Conservation (phyloP, 2,113 vertebrate species). For the Octodon degus region DNA sequence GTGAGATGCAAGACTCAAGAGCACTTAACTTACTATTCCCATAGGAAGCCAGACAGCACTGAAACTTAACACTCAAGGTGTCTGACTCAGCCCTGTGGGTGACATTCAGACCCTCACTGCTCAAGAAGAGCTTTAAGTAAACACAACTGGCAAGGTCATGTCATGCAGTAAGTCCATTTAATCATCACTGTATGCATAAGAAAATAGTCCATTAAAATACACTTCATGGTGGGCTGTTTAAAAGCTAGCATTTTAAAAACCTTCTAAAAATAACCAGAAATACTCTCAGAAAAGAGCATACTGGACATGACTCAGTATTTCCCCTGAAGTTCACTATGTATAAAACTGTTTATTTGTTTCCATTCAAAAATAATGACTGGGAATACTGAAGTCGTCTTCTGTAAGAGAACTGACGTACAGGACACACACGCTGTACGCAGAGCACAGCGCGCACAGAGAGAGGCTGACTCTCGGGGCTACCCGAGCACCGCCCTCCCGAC, state of each 20-base stretch:
- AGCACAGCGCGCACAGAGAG: constrained; percentile 20
- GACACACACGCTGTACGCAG: constrained; percentile 41
- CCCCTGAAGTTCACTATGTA: neutral
- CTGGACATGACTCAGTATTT: neutral
- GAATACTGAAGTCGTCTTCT: constrained; percentile 18
- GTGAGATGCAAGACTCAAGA: neutral
- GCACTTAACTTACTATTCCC: neutral
- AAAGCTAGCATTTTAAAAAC: constrained; percentile 35
- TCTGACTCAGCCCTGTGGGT: neutral
- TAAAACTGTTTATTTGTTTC: constrained; percentile 22
- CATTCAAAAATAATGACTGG: constrained; percentile 75
- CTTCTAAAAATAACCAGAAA: constrained; percentile 33
- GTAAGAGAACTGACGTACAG: constrained; percentile 61
- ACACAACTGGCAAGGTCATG: neutral
- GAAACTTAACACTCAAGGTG: neutral
- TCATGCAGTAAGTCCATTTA: neutral
- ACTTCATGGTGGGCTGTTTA: neutral
- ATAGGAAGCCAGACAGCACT: neutral
- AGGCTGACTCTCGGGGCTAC: neutral
- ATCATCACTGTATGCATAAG: constrained; percentile 30
- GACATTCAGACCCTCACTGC: neutral
- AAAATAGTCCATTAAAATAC: constrained; percentile 49
- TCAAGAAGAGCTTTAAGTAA: neutral
- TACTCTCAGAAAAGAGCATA: neutral
- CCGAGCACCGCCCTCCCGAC: neutral